Percentiles rank a stretch among this genome's conserved stretches.
Conservation (phyloP, 2,888 invertebrate genomes). For the Latrodectus elegans region DNA sequence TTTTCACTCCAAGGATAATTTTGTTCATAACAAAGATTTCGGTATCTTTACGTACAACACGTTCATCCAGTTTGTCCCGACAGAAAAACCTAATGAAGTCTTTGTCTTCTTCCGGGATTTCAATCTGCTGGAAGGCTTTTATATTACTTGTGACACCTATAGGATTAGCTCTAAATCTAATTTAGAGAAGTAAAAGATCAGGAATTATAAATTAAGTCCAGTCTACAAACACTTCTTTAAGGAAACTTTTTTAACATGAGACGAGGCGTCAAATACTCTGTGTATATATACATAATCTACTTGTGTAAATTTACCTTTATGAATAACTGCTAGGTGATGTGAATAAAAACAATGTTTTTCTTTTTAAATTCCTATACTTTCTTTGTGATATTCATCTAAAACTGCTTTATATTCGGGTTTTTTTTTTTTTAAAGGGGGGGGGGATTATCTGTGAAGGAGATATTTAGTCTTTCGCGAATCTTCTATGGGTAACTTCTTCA, state of each 20-base stretch:
- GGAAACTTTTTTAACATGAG: background rate
- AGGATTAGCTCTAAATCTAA: background rate
- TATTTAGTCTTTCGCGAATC: background rate
- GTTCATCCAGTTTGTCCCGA: background rate
- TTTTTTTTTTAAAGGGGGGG: too few relatives aligned
- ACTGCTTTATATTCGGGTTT: background rate
- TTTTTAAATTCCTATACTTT: background rate
- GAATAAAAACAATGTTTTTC: background rate
- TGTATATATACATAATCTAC: background rate
- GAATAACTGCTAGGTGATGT: background rate
- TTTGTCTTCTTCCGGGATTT: background rate
- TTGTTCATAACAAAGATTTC: too few relatives aligned
- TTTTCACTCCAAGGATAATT: too few relatives aligned
- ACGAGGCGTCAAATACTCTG: background rate
- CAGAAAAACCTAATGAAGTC: background rate
- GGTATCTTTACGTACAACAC: too few relatives aligned
- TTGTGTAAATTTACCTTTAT: background rate
- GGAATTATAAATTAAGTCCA: background rate
- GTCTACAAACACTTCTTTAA: background rate
- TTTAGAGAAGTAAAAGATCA: background rate
- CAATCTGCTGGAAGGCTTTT: background rate
- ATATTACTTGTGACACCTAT: background rate
- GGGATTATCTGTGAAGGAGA: background rate
- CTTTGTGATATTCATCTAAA: background rate
- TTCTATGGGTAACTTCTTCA: background rate